Evolutionary conservation across 2,113 vertebrate genomes (phyloP), one percentile per base, ranked within the genome.

Genomic region (Mormyrus lacerda): DNA sequence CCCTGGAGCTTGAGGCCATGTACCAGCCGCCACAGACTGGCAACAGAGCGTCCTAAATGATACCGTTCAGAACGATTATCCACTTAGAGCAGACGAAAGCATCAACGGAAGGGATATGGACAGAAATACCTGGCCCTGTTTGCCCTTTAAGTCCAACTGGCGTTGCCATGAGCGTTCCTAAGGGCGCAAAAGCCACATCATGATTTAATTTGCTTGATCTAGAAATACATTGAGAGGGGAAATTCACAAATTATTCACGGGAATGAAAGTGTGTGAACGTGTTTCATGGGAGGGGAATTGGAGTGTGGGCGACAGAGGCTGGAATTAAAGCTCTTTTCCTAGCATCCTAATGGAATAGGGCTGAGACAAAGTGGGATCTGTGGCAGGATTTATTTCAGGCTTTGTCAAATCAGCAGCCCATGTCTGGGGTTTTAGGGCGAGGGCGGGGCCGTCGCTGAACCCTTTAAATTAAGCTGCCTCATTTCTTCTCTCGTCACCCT

Each of bases 351-450:
- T 31, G 24, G 53, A 65, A 87, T 45, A 55, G 87, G 87, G 53
- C 87, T 24, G 42, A 65, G 42, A 87, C 42, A 31, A 50, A 65
- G 42, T n/a, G 19, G 19, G 15, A 42, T 87, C 19, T 45, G 35
- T 19, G 21, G 87, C 53, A 87, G 55, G 87, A 42, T 87, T 87
- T 87, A 87, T 87, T 87, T 87, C 21, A 65, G 87, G 55, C 35
- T 39, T 31, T 87, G 86, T 61, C 51, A 87, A 51, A 61, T 61
- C 85, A 86, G 85, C 27, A 17, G 48, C 85, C 48, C 48, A 9
- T 31, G 85, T 87, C 85, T 35, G 85, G 27, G 31, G 48, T 51
- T 87, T 48, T 86, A 55, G 85, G 24, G 48, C 0, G 47, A n/a
- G 27, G 47, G 85, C 3, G 85, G 85, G 85, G 24, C 13, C 13